A percentile compares a stretch with the other conserved stretches of the same genome.
These are phyloP conservation scores for Miniopterus natalensis DNA, from an alignment of 2,113 vertebrate species.

Conservation along the genomic window DNA sequence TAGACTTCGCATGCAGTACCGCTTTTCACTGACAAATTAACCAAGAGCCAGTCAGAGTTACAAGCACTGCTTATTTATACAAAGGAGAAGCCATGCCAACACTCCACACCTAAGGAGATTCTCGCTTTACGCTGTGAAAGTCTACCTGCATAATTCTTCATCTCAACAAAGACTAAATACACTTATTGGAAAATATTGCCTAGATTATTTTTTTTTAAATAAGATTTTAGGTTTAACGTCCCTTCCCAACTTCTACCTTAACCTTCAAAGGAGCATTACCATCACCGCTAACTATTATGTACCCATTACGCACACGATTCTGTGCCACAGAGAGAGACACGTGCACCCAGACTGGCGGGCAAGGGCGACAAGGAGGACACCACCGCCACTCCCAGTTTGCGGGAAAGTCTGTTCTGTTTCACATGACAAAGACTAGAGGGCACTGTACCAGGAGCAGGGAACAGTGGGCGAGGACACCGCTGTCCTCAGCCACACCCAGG, in stretches of 20 bases:
- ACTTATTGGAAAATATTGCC: background rate
- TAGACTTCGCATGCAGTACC: background rate
- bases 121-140: background rate
- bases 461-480: slow-evolving; percentile 88
- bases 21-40: background rate
- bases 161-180: background rate
- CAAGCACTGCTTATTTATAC: background rate
- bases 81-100: background rate
- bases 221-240: slow-evolving; percentile 13
- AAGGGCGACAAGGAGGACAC: slow-evolving; percentile 82
- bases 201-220: background rate
- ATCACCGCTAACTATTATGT: background rate
- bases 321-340: background rate
- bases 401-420: slow-evolving; percentile 89
- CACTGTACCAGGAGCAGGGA: slow-evolving; percentile 89
- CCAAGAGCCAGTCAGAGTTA: background rate
- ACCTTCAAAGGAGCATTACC: slow-evolving; percentile 22
- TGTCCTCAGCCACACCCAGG: slow-evolving; percentile 83
- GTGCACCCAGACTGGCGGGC: slow-evolving; percentile 88
- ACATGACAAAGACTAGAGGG: slow-evolving; percentile 87
- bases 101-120: background rate
- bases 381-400: slow-evolving; percentile 89
- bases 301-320: background rate
- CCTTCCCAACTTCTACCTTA: slow-evolving; percentile 33
- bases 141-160: background rate